A percentile compares a stretch with the other conserved stretches of the same genome.
Evolutionary conservation across 2,797 vertebrate genomes (phyloP).

Genomic region (Callimico goeldii): DNA sequence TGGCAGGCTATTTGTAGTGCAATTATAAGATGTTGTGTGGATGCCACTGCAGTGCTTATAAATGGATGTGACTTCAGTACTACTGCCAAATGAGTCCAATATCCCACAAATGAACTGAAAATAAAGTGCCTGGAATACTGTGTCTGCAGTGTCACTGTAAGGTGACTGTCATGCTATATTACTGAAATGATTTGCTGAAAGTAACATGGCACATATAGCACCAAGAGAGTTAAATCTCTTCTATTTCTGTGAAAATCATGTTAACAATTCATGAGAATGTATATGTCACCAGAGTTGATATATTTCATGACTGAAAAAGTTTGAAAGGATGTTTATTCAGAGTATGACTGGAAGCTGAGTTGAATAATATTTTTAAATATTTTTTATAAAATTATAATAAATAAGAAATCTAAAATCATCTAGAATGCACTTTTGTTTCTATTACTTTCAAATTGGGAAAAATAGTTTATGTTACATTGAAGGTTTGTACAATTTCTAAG

Average conservation of each 20-base stretch:
- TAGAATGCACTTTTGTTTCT: not conserved
- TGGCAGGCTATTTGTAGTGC: not conserved
- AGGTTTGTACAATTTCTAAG: not conserved
- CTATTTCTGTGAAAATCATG: not conserved
- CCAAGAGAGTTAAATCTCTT: constrained; percentile 24
- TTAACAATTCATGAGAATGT: not conserved
- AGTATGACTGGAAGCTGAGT: not conserved
- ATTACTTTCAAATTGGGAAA: not conserved
- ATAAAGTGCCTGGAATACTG: not conserved
- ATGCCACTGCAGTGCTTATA: constrained; percentile 52
- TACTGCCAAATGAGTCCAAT: constrained; percentile 21
- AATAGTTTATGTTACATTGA: not conserved
- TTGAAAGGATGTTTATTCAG: not conserved
- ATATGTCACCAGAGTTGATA: not conserved
- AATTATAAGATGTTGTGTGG: constrained; percentile 3
- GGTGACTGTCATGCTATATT: not conserved
- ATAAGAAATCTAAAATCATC: not conserved
- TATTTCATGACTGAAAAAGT: not conserved
- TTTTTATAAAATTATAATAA: not conserved
- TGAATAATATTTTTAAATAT: not conserved
- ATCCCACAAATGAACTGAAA: constrained; percentile 1
- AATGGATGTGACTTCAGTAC: not conserved
- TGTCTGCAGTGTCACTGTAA: not conserved
- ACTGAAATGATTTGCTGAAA: constrained; percentile 29
- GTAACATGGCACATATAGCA: not conserved